Base-by-base conservation (phyloP, 2,797 vertebrate species). In the Enteromius mattozi region DNA sequence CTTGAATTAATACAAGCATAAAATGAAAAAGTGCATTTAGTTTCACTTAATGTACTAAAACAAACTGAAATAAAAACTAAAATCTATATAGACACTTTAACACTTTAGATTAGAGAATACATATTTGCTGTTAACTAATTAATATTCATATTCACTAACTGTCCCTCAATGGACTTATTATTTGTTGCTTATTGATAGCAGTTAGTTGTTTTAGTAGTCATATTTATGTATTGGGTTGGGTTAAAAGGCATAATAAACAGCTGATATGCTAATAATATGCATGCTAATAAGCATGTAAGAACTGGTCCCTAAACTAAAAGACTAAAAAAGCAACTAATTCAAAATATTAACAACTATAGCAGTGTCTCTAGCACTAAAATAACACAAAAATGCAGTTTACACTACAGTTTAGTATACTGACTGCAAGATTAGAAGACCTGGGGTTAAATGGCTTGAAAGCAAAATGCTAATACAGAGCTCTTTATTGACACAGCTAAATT, bases 401-500 rank as follows among this genome's bases (percentile, higher is more conserved):
- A 3, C 9, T 78, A 30, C 17, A 30, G 42, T 80, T 80, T 24
- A 37, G 30, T 68, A 35, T 30, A 66, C 40, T 61, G 4, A 82
- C 24, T n/a, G 40, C 54, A 19, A 19, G 17, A 47, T 61, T 9
- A 40, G 33, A 54, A 75, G 16, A 10, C 24, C 10, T 61, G 9
- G 17, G 68, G 27, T 61, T 81, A 35, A 45, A 69, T 35, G 33
- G 13, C 8, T 75, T 75, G n/a, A 63, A 72, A 65, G 70, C 21
- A 21, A 51, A 82, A 27, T 37, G 21, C 21, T 63, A 56, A 35
- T 19, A 75, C 9, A 24, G 19, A 65, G 56, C 61, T 66, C 9
- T 76, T 68, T 68, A 76, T 30, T 83, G 61, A 68, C 49, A 33
- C 3, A 68, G 72, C 33, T 27, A 68, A 33, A 68, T 76, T n/a